Evolutionary conservation across 2,888 invertebrate species (phyloP), one percentile per base, ranked within the genome.

Genomic region (Sceliomorpha sp.): DNA sequence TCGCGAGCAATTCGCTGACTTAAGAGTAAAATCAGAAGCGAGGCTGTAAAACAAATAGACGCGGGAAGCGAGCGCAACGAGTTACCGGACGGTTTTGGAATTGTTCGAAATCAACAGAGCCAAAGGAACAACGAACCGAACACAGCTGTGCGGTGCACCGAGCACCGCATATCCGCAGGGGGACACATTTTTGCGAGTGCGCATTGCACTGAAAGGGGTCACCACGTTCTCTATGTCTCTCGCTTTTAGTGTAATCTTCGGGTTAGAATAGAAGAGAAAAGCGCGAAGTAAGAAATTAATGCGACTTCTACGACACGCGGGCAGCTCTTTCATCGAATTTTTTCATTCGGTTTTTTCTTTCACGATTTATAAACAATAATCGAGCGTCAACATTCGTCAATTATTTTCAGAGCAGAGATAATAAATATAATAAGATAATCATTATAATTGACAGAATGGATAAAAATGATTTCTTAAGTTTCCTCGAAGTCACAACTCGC

Each of bases 61-160:
- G 67, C 60, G 34, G 51, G 36, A 51, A 42, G 10, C 60, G 20
- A 42, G 44, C 13, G 50, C 60, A 60, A 60, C 53, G 59, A 55
- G 68, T 73, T 66, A 58, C 44, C 26, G 58, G 58, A 48, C 56
- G 56, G 63, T 50, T 58, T 48, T 31, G 26, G 68, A 32, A 78
- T 80, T 79, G 79, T 81, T 78, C 71, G 56, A 60, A 76, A 58
- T 70, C 75, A 76, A 73, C 72, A 73, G 75, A 72, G 77, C 78
- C 50, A 69, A 53, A 72, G 71, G 51, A 66, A 58, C 64, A 64
- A 50, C 66, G 48, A 53, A 59, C 27, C 29, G 34, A 50, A 58
- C 47, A 67, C 53, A 70, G 67, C 62, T 59, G 63, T 59, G 63
- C 59, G 71, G 56, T 51, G 58, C 60, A 53, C 53, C 48, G 47